Base-by-base conservation (phyloP, 1,140 invertebrate species). In the Fragariocoptes setiger region DNA sequence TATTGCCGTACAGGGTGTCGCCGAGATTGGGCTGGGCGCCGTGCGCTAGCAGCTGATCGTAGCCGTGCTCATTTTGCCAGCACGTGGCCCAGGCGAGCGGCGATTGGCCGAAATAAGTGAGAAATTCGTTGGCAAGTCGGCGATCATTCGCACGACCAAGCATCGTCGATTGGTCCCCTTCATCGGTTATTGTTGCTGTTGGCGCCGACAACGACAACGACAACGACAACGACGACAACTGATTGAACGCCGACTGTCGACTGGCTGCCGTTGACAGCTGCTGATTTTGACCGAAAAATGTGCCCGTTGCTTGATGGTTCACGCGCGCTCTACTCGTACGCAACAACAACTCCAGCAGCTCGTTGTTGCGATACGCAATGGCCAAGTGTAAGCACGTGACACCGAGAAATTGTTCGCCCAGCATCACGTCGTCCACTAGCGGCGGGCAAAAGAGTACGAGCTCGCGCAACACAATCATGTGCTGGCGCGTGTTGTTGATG, bases 41-140 rank as follows among this genome's bases (percentile, higher is more conserved):
- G 38, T 69, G 70, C 44, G 90, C 80, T 13, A 94, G 62, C 0
- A 95, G 64, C 37, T 88, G 65, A 60, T 95, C 92, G 56, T 95
- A 97, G n/a, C 90, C 83, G 38, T 79, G 79, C 57, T 90, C 80
- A 54, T 92, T 85, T 35, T 78, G 77, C 52, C 80, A 79, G 61
- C 83, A 92, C 12, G 85, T 85, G 0, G 88, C 79, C 80, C 88
- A 95, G 0, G 85, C 73, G 17, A 95, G 59, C 0, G 86, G 85
- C 54, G 85, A 92, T 57, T 97, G 86, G 0, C 85, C 86, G 37
- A 88, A 66, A 54, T 94, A 92, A 3, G 80, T 80, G 43, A 86
- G 60, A 31, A n/a, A n/a, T n/a, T n/a, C n/a, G n/a, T n/a, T n/a
- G n/a, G n/a, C n/a, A n/a, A n/a, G n/a, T n/a, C n/a, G n/a, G n/a